These are phyloP conservation scores for Mesodorylaimus sp. DNA, from an alignment of 2,888 invertebrate species.

Conservation along the genomic window DNA sequence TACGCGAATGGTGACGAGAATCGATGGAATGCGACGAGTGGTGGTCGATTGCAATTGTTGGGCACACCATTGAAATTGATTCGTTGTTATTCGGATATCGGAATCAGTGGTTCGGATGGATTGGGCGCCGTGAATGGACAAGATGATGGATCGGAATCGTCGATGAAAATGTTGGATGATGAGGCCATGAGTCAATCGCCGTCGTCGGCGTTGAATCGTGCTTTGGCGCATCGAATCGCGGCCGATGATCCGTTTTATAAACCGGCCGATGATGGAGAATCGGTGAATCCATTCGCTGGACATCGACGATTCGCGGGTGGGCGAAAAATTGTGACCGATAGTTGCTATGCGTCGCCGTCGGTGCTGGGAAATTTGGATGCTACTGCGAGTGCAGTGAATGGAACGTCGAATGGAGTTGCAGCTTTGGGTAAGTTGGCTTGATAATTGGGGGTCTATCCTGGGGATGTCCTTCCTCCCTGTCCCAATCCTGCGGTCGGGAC, in stretches of 20 bases:
- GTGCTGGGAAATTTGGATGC: too few species aligned
- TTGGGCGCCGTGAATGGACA: neutral
- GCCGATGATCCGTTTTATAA: slow-evolving; percentile 9
- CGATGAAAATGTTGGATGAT: neutral
- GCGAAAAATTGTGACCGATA: neutral
- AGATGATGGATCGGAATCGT: neutral
- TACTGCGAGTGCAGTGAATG: too few species aligned
- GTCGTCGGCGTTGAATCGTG: neutral
- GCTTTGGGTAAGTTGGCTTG: too few species aligned
- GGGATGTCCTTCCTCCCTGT: too few species aligned
- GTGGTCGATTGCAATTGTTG: neutral
- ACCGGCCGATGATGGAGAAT: neutral
- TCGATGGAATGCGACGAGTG: too few species aligned
- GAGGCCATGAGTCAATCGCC: too few species aligned
- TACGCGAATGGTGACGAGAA: too few species aligned
- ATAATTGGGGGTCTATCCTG: too few species aligned
- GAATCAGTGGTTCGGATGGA: neutral
- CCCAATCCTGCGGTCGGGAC: too few species aligned
- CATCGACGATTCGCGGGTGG: neutral
- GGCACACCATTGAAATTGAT: neutral
- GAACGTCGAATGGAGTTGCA: too few species aligned
- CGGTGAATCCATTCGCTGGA: neutral
- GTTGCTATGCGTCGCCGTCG: neutral
- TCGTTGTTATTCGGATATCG: neutral
- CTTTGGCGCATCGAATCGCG: slow-evolving; percentile 3